Evolutionary conservation across 2,113 vertebrate species (phyloP), one percentile per base, ranked within the genome.

Genomic region (Danio rerio): DNA sequence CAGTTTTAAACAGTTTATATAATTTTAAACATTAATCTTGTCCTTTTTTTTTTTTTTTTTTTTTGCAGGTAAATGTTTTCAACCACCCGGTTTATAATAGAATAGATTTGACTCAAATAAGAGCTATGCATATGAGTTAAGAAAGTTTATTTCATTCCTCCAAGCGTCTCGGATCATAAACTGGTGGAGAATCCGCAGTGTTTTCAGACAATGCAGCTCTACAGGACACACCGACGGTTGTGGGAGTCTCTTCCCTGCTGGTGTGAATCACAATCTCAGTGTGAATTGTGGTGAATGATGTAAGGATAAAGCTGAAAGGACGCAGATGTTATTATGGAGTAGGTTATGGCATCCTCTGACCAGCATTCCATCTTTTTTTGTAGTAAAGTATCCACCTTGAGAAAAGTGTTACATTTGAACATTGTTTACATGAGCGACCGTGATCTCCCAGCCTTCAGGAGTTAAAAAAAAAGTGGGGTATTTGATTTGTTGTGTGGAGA

Each of bases 181-280:
- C 45, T 43, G 8, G 0, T 66, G 8, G 63, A 66, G 9, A 66
- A 18, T 45, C 42, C 15, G n/a, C 16, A 18, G 42, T 6, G 18
- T 68, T 68, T 45, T 18, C 43, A 68, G 47, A 47, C 42, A 18
- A 68, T 6, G 9, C 16, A 68, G 11, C 47, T 16, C 16, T 11
- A 68, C 18, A n/a, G 65, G 9, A 52, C 47, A 21, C 68, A 71
- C 5, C 12, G 5, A 52, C 0, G 18, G 6, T 45, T 71, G 68
- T 20, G 47, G 47, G 45, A 31, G n/a, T 52, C 7, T 6, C 47
- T 52, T 52, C 68, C 47, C 47, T 71, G 68, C 68, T 52, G 68
- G 47, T 71, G 68, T 71, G 47, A 50, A 21, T 71, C 68, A 71
- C 47, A 7, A 50, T 21, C 65, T 45, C 47, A 50, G 68, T 70